Evolutionary conservation across 2,888 invertebrate genomes (phyloP).

Genomic region (Biston betularia): DNA sequence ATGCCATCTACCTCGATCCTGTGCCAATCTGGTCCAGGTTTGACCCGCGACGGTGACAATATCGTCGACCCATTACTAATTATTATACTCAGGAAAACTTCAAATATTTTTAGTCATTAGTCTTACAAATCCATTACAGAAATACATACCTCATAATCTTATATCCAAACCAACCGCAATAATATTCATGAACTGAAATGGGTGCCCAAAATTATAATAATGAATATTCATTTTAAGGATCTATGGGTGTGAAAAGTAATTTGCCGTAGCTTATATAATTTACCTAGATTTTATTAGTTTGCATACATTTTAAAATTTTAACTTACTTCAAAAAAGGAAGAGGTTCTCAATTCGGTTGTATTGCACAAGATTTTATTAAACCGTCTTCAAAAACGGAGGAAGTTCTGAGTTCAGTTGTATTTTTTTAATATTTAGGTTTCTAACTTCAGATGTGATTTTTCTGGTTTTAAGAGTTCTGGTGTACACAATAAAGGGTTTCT

Average conservation of each 20-base stretch:
- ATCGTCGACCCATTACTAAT: not conserved
- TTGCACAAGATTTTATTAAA: no score
- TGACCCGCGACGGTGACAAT: no score
- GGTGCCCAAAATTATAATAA: conserved; percentile 7
- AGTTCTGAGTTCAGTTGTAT: no score
- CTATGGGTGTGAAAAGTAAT: conserved; percentile 1
- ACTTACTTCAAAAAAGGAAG: no score
- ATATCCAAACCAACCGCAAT: not conserved
- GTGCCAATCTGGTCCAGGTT: no score
- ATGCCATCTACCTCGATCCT: no score
- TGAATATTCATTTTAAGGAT: conserved; percentile 15
- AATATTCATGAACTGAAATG: conserved; percentile 15
- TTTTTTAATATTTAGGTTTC: no score
- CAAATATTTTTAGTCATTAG: not conserved
- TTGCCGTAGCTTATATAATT: not conserved
- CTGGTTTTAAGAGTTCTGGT: no score
- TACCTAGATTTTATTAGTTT: not conserved
- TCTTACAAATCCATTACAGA: not conserved
- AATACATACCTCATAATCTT: not conserved
- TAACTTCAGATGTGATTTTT: no score
- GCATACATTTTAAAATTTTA: not conserved
- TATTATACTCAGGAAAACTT: not conserved
- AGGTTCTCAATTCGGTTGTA: no score
- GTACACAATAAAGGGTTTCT: no score
- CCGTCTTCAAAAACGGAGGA: no score